A percentile compares a stretch with the other conserved stretches of the same genome.
Evolutionary conservation across 2,797 vertebrate species (phyloP).

Genomic region (Nasua narica): DNA sequence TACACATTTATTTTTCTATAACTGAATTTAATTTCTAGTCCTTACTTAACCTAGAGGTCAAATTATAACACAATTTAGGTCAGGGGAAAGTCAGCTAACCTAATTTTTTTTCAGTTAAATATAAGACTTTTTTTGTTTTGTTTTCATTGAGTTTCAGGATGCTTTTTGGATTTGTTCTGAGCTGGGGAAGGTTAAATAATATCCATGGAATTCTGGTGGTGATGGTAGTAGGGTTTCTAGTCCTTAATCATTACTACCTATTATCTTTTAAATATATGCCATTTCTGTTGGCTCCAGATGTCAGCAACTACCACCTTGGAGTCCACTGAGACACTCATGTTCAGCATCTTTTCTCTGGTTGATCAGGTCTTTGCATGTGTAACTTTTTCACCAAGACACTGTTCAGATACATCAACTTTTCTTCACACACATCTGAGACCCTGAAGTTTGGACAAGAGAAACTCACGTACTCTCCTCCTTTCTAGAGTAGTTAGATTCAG

Average conservation of each 20-base stretch:
- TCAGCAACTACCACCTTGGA: neutral
- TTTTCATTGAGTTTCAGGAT: neutral
- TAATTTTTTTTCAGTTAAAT: neutral
- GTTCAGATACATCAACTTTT: neutral
- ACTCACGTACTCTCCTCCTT: neutral
- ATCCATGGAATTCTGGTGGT: neutral
- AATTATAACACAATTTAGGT: neutral
- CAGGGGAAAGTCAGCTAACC: neutral
- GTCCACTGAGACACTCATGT: too few species aligned
- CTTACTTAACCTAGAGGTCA: neutral
- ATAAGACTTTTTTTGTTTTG: neutral
- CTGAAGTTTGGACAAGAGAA: neutral
- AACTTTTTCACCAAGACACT: neutral
- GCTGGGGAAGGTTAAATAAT: neutral
- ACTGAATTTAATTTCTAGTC: neutral
- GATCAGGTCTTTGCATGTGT: neutral
- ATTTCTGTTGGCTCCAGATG: neutral
- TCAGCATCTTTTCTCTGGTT: neutral
- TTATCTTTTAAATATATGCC: neutral
- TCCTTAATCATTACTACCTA: neutral
- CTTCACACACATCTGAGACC: neutral
- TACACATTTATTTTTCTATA: neutral
- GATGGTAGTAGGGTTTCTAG: neutral
- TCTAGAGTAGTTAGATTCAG: neutral
- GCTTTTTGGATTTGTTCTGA: neutral